Evolutionary conservation across 2,888 invertebrate species (phyloP).

Genomic region (Ophion slaviceki): DNA sequence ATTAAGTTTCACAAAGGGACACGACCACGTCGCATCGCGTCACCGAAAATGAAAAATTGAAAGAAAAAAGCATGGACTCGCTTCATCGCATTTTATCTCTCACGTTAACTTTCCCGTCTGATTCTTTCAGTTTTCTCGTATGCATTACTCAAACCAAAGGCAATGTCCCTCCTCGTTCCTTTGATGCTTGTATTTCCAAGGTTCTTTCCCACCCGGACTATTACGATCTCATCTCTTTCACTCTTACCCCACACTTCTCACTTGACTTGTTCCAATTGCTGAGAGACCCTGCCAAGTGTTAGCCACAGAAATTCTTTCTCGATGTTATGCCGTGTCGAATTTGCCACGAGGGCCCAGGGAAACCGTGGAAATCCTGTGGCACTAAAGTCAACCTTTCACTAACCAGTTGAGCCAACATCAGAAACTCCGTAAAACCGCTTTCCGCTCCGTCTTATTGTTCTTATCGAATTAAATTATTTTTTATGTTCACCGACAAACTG

Average conservation of each 20-base stretch:
- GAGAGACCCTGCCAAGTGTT: background rate
- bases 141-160: background rate
- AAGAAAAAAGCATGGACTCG: background rate
- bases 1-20: conserved; percentile 33
- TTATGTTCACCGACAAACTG: no score
- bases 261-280: background rate
- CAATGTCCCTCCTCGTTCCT: background rate
- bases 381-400: background rate
- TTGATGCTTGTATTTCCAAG: background rate
- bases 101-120: background rate
- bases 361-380: background rate
- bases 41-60: conserved; percentile 30
- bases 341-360: background rate
- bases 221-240: background rate
- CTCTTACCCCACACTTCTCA: background rate
- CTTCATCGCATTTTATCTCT: background rate
- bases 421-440: background rate
- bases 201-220: background rate
- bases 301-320: background rate
- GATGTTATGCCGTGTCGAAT: background rate
- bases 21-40: background rate
- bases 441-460: background rate
- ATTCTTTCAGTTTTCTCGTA: background rate
- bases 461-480: no score
- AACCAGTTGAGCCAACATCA: background rate